Base-by-base conservation (phyloP, 2,113 vertebrate species). In the Serilophus lunatus region DNA sequence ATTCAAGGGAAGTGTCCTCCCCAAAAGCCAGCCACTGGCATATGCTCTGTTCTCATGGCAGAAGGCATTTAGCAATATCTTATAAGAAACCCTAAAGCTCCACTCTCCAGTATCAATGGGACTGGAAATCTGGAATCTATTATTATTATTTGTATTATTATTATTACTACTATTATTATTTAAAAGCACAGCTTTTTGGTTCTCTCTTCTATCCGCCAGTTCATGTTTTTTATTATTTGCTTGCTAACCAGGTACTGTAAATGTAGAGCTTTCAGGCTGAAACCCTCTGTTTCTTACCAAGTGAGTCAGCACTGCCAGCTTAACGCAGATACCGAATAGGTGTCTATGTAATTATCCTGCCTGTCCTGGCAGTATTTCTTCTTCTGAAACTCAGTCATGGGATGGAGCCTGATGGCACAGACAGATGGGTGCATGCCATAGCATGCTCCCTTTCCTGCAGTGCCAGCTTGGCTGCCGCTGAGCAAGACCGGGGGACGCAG, bases 41-140 rank as follows among this genome's bases (percentile, higher is more conserved):
- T 88, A 90, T 92, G 90, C 89, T 95, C 78, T 80, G 45, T 93
- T 95, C 76, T 91, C 85, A 86, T 84, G 76, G 91, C 83, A 94
- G 92, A 92, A 93, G 72, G 88, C 72, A 64, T 92, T 94, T 86
- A 93, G 82, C 88, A 88, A 24, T 61, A 71, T 82, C 12, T 92
- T 89, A 91, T 0, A 61, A 86, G 22, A 47, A 47, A 47, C 6
- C 54, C 64, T 75, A 71, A 81, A 86, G 88, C 40, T 78, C 72
- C 31, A 12, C n/a, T 86, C 35, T 84, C 51, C 15, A 5, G 17
- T 56, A 91, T 75, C 65, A 72, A 13, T 22, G 51, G 56, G 69
- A 84, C 6, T 71, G 33, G 20, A 83, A 77, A 74, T 16, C 10
- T 79, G 47, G 26, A 60, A 38, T 77, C 1, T 54, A 35, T 72